A percentile compares a stretch with the other conserved stretches of the same genome.
Evolutionary conservation across 2,888 invertebrate species (phyloP).

Genomic region (Dichetophora obliterata): DNA sequence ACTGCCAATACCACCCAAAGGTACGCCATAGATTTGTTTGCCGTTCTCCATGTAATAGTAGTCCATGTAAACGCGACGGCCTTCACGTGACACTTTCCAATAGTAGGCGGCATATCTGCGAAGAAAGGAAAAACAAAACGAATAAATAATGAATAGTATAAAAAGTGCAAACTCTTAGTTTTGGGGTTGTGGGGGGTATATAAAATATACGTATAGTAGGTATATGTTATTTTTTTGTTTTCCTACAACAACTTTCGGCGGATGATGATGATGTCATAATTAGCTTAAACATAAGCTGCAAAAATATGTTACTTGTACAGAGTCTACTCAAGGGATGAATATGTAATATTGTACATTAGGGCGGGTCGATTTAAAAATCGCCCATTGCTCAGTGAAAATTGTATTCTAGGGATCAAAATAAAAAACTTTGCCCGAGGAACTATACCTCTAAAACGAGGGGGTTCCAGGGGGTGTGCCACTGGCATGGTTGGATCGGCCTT

Average conservation of each 20-base stretch:
- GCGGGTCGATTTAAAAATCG: too few species aligned
- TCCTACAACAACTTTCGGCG: background rate
- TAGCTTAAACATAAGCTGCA: background rate
- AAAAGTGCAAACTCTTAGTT: too few species aligned
- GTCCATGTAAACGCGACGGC: conserved; percentile 84
- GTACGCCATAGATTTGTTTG: conserved; percentile 90
- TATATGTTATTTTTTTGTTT: background rate
- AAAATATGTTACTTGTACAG: background rate
- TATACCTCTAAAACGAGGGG: too few species aligned
- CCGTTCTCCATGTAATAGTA: conserved; percentile 79
- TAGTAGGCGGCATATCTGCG: conserved; percentile 81
- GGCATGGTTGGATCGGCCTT: too few species aligned
- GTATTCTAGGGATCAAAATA: too few species aligned
- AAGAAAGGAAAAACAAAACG: background rate
- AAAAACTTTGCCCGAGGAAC: too few species aligned
- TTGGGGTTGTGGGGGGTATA: too few species aligned
- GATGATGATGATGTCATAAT: conserved; percentile 10
- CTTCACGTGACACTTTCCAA: conserved; percentile 75
- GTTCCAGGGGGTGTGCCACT: too few species aligned
- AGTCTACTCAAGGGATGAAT: background rate
- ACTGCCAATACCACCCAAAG: conserved; percentile 85
- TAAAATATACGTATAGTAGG: too few species aligned
- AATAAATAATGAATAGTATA: background rate
- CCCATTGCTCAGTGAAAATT: too few species aligned
- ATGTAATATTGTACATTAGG: too few species aligned